Percentiles rank a stretch among this genome's conserved stretches.
Conservation (phyloP, 1,140 invertebrate species). For the Thereuonema tuberculata region DNA sequence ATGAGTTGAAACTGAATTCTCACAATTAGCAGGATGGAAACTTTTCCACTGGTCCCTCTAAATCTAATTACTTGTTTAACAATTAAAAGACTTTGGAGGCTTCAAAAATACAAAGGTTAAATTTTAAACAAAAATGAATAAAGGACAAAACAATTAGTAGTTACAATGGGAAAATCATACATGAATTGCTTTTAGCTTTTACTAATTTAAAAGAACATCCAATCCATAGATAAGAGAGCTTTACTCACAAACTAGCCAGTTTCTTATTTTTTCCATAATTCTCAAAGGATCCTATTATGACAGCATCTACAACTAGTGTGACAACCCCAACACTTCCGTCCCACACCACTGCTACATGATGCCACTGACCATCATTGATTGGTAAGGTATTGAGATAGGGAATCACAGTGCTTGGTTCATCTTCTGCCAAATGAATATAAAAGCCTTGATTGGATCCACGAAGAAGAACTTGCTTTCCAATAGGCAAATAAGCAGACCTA, state of each 20-base stretch:
- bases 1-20: too few species aligned
- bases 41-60: too few species aligned
- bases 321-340: constrained; percentile 64
- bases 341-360: constrained; percentile 89
- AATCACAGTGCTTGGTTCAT: constrained; percentile 75
- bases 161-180: too few species aligned
- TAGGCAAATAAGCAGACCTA: constrained; percentile 59
- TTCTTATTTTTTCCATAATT: constrained; percentile 62
- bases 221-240: too few species aligned
- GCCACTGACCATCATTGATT: constrained; percentile 92
- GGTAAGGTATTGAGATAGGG: constrained; percentile 79
- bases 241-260: constrained; percentile 60
- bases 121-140: too few species aligned
- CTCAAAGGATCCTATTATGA: constrained; percentile 78
- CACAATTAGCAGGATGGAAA: too few species aligned
- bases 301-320: constrained; percentile 76
- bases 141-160: too few species aligned
- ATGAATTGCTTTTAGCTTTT: too few species aligned
- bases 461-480: constrained; percentile 59
- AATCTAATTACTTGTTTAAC: too few species aligned
- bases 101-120: too few species aligned
- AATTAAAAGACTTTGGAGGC: too few species aligned
- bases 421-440: constrained; percentile 72
- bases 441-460: constrained; percentile 83
- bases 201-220: too few species aligned